A percentile compares a stretch with the other conserved stretches of the same genome.
These are phyloP conservation scores for Chascanopsetta lugubris DNA, from an alignment of 2,113 vertebrate species.

Conservation along the genomic window DNA sequence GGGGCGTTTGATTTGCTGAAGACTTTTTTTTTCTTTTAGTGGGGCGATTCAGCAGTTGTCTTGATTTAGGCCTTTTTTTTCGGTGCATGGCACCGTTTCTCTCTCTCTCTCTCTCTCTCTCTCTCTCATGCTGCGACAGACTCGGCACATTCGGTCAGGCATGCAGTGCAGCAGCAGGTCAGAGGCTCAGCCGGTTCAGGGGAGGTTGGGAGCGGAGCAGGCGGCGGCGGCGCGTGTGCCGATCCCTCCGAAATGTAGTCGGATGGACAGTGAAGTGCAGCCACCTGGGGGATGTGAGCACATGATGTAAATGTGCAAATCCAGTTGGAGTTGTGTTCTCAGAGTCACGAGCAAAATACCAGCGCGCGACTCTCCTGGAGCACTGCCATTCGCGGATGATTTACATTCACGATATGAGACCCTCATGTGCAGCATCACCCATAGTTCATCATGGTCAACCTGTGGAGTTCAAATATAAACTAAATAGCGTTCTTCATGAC, in stretches of 20 bases:
- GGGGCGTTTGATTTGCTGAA: conserved; percentile 39
- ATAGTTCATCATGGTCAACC: not conserved
- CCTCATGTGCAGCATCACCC: not conserved
- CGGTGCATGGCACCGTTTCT: too few relatives aligned
- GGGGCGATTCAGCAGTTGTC: conserved; percentile 11
- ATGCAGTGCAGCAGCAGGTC: conserved; percentile 40
- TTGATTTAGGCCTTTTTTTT: conserved; percentile 9
- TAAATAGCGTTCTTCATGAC: too few relatives aligned
- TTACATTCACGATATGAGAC: too few relatives aligned
- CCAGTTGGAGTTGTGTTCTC: not conserved
- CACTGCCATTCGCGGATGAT: not conserved
- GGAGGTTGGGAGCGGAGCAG: conserved; percentile 10
- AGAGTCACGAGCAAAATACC: too few relatives aligned
- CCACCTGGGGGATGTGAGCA: not conserved
- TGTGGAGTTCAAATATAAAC: not conserved
- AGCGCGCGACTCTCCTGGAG: too few relatives aligned
- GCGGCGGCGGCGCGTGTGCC: conserved; percentile 3
- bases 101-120: not conserved
- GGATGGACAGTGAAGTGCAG: conserved; percentile 18
- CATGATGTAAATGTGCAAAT: not conserved
- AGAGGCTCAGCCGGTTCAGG: conserved; percentile 19
- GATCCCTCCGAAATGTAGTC: too few relatives aligned
- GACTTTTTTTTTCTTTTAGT: conserved; percentile 11
- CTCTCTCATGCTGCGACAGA: conserved; percentile 8
- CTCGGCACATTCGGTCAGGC: not conserved